Base-by-base conservation (phyloP, 2,888 invertebrate species). In the Agrypnus murinus region DNA sequence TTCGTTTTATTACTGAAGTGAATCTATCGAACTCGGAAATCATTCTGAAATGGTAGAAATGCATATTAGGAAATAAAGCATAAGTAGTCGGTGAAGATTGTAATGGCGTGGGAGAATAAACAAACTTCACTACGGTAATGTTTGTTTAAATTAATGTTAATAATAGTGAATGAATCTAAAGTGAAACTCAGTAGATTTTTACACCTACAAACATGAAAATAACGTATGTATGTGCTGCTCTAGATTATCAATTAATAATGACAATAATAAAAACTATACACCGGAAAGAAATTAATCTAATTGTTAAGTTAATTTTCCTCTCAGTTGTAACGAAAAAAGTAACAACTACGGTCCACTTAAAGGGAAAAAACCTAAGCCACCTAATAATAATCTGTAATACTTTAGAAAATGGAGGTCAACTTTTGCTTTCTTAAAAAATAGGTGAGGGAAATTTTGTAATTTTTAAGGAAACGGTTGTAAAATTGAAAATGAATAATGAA, bases 361-460 rank as follows among this genome's bases (percentile, higher is more conserved):
- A 43, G 12, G 9, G 15, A 45, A 46, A 46, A 50, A 50, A 12
- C n/a, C 25, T 25, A 48, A 48, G 19, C 25, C 25, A 25, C 25
- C 25, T 3, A 5, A 12, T 19, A 7, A 31, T 31, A 31, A 31
- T 50, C 50, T 50, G 31, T n/a, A 50, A 50, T 50, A 50, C 10
- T 25, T 50, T 12, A 4, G 10, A 10, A 17, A 12, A 50, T 32
- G n/a, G 50, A 50, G 50, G 50, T 12, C 50, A 31, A 50, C 50
- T 50, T 32, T 50, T 50, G 50, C 50, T 50, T 50, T 50, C 31
- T 12, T 50, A 31, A 19, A 46, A 17, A 46, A 46, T 8, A 8
- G 25, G 25, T 9, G 8, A 50, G 50, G 50, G 50, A 50, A 50
- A 50, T 50, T 50, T 50, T 50, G 50, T 12, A 50, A 50, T n/a